A percentile compares a stretch with the other conserved stretches of the same genome.
phyloP scores from a whole-genome alignment of 1,140 invertebrate species.

The Metaphire vulgaris region DNA sequence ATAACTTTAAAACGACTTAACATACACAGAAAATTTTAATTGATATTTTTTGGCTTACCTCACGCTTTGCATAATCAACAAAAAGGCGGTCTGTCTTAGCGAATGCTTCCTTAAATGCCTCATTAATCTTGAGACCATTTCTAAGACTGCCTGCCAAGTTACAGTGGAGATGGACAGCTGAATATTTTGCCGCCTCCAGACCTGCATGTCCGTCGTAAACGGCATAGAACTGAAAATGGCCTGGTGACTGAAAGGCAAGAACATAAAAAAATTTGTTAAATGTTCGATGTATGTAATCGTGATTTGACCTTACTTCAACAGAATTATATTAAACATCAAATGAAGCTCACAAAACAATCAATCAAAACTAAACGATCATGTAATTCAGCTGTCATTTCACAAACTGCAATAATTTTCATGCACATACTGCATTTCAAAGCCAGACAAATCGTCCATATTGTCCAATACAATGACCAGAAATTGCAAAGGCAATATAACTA shows the following conservation, averaged over 20 bases:
- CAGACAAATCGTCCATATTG: not conserved
- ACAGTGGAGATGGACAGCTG: slow-evolving; percentile 77
- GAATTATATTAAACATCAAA: slow-evolving; percentile 40
- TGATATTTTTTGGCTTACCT: slow-evolving; percentile 51
- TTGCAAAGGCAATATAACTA: not conserved
- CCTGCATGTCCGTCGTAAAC: slow-evolving; percentile 96
- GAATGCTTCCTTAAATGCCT: slow-evolving; percentile 74
- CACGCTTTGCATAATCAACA: slow-evolving; percentile 63
- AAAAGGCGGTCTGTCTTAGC: slow-evolving; percentile 73
- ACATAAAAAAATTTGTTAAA: slow-evolving; percentile 21
- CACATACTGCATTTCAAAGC: not conserved
- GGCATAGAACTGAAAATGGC: slow-evolving; percentile 73
- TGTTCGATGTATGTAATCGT: not conserved
- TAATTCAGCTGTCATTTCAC: not conserved
- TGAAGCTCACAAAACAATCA: slow-evolving; percentile 63
- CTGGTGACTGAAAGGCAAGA: slow-evolving; percentile 39
- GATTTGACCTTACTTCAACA: not conserved
- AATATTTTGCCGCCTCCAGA: slow-evolving; percentile 77
- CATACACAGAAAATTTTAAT: not conserved
- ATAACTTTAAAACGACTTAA: not conserved
- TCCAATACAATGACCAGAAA: not conserved
- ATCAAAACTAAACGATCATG: not conserved
- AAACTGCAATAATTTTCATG: not conserved
- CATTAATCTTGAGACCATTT: slow-evolving; percentile 55
- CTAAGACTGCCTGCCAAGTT: slow-evolving; percentile 66